Evolutionary conservation across 2,888 invertebrate species (phyloP).

Genomic region (Chymomyza fuscimana): DNA sequence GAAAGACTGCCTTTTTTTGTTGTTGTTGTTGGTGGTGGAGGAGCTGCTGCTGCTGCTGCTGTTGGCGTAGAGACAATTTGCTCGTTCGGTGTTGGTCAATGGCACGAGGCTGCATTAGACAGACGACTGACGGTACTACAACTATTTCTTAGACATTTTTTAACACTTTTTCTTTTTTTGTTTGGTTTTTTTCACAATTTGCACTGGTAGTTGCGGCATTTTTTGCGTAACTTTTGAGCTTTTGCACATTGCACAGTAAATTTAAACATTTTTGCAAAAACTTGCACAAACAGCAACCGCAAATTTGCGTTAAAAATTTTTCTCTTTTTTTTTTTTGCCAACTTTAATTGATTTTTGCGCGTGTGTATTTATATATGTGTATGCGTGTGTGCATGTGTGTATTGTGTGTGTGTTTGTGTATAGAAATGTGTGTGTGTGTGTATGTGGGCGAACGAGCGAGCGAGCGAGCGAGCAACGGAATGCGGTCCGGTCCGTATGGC

Average conservation of each 20-base stretch:
- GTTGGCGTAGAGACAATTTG: constrained; percentile 56
- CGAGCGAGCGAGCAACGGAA: constrained; percentile 52
- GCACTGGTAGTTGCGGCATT: constrained; percentile 58
- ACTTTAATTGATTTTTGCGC: constrained; percentile 64
- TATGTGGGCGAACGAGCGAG: constrained; percentile 56
- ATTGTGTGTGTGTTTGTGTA: constrained; percentile 17
- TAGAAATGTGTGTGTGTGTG: constrained; percentile 26
- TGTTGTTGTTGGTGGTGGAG: constrained; percentile 29
- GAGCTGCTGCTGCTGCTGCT: constrained; percentile 42
- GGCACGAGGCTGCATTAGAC: constrained; percentile 49
- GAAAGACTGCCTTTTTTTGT: background rate
- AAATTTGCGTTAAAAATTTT: constrained; percentile 9
- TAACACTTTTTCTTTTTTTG: constrained; percentile 46
- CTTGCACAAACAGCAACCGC: background rate
- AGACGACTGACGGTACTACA: background rate
- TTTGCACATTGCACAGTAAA: constrained; percentile 59
- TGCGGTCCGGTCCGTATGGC: constrained; percentile 68
- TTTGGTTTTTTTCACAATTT: constrained; percentile 62
- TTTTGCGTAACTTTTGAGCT: constrained; percentile 69
- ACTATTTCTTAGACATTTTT: constrained; percentile 20
- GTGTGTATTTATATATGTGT: constrained; percentile 46
- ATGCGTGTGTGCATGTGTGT: constrained; percentile 40
- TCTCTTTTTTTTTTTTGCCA: constrained; percentile 12
- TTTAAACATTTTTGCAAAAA: constrained; percentile 43
- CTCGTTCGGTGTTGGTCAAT: constrained; percentile 65